phyloP scores from a whole-genome alignment of 2,888 invertebrate species.

The Tortricodes alternella region DNA sequence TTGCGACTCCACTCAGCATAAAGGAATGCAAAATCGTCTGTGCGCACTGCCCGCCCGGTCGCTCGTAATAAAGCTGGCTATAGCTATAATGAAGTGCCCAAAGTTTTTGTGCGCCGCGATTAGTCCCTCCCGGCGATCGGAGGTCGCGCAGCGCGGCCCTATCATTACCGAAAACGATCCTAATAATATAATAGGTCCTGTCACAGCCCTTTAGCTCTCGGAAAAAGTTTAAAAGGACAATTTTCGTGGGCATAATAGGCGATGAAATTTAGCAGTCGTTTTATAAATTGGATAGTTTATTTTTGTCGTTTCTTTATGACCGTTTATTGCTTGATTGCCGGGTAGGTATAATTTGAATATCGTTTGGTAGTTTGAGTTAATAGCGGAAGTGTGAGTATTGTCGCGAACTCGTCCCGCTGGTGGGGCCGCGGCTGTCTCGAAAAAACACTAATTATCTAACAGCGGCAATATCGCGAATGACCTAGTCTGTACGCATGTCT shows the following conservation, averaged over 20 bases:
- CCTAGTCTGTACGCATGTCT: background rate
- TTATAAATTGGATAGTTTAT: conserved; percentile 63
- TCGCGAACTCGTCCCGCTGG: conserved; percentile 13
- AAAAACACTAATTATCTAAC: conserved; percentile 21
- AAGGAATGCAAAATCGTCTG: conserved; percentile 64
- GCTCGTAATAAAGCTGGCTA: conserved; percentile 49
- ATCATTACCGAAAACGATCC: conserved; percentile 79
- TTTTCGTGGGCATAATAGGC: conserved; percentile 69
- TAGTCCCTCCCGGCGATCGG: conserved; percentile 70
- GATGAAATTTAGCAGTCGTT: conserved; percentile 71
- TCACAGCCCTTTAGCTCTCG: conserved; percentile 67
- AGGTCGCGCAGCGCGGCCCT: conserved; percentile 70
- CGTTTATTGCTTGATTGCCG: conserved; percentile 45
- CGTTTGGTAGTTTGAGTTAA: conserved; percentile 41
- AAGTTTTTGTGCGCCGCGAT: conserved; percentile 69
- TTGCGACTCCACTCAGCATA: conserved; percentile 49
- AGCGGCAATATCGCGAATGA: background rate
- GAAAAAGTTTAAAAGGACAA: conserved; percentile 74
- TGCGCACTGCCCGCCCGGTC: conserved; percentile 37
- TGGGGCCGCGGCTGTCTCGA: conserved; percentile 1
- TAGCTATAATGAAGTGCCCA: conserved; percentile 74
- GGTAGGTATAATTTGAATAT: conserved; percentile 46
- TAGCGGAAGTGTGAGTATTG: conserved; percentile 43
- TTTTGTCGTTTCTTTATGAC: conserved; percentile 51
- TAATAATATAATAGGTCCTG: conserved; percentile 81